Percentiles rank a stretch among this genome's conserved stretches.
phyloP scores from a whole-genome alignment of 2,888 invertebrate species.

The Hetaerina titia region DNA sequence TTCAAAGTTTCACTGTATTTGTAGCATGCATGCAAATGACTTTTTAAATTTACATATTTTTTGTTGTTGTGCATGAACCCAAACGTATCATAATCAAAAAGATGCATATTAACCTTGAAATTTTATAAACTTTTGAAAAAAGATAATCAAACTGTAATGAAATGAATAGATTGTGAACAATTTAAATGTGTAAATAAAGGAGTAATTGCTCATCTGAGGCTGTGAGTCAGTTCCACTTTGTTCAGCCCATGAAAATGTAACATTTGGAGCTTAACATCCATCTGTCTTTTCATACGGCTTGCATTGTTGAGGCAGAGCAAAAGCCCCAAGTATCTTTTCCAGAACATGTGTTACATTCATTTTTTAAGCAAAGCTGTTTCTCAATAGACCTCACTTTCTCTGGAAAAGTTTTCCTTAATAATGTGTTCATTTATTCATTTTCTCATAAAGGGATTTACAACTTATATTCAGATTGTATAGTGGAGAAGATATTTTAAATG shows the following conservation, averaged over 20 bases:
- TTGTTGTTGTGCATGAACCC: too few species aligned
- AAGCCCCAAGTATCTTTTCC: neutral
- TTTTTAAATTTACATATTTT: too few species aligned
- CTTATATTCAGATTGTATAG: too few species aligned
- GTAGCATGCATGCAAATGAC: too few species aligned
- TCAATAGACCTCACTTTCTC: neutral
- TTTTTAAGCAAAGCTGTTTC: neutral
- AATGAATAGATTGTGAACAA: neutral
- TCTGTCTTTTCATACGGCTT: neutral
- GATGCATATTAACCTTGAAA: neutral
- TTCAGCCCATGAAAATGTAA: constrained; percentile 27
- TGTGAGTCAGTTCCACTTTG: constrained; percentile 34
- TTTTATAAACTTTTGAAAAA: neutral
- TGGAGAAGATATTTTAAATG: too few species aligned
- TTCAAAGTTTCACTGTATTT: too few species aligned
- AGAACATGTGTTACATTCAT: neutral
- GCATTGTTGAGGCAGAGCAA: neutral
- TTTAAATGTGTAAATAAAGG: neutral
- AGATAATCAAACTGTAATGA: neutral
- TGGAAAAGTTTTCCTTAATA: neutral
- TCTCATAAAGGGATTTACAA: too few species aligned
- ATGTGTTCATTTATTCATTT: neutral
- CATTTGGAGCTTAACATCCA: constrained; percentile 22
- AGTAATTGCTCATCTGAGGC: constrained; percentile 52
- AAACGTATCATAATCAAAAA: neutral